Evolutionary conservation across 35 echinoderm and acorn worm species (phyloP), one percentile per base, ranked within the genome.

Genomic region (Ptychodera flava): DNA sequence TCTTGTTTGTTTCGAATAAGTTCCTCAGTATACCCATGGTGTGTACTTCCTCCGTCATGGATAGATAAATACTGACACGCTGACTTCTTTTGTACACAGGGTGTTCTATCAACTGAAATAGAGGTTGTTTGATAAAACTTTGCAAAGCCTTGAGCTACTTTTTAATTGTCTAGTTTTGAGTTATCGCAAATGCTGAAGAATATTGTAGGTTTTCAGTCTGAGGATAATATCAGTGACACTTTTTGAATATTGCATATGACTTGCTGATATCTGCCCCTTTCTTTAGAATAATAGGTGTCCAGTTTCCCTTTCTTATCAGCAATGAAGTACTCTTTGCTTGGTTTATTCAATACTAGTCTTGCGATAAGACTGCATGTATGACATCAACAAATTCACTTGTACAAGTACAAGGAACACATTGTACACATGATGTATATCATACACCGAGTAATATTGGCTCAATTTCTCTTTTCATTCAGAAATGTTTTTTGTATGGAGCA

Each of bases 61-160:
- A 79, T 1, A 99, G 88, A 36, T 94, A 99, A n/a, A 99, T 88
- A 32, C 92, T 94, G 35, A 99, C 90, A 32, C 96, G 78, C 77
- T 99, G 85, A 80, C 92, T 94, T 37, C 85, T 87, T 78, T 90
- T 83, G 78, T 99, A 99, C 0, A 87, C 87, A 27, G 96, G 93
- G 84, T 99, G 92, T 35, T 35, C 38, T 38, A 94, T 85, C 27
- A 99, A 80, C 96, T 99, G 32, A 10, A 88, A 85, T 34, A 35
- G 31, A 79, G 31, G 27, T 6, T n/a, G 27, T 34, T 33, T 16
- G 36, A 30, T 84, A 1, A 28, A 10, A 28, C 10, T 10, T 10
- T 38, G 6, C 16, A 84, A 34, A 28, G 10, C 12, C 16, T 34
- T 84, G 30, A 34, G 30, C 16, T 34, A 12, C 6, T 36, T 28